Conservation (phyloP, 2,113 vertebrate genomes). For the Ictidomys tridecemlineatus region DNA sequence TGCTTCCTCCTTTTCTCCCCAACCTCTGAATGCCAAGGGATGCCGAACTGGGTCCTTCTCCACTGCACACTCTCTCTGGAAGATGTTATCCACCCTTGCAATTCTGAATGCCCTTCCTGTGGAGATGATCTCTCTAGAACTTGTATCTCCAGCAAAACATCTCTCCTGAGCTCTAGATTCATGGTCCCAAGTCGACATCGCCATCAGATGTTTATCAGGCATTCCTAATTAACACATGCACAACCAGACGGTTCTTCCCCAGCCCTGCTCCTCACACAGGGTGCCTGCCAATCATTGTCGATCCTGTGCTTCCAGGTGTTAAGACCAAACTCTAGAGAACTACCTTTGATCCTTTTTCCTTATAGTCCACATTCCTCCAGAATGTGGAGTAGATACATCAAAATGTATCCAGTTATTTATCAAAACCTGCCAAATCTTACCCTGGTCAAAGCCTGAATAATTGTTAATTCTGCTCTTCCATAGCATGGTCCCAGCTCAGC, state of each 20-base stretch:
- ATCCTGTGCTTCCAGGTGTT: not conserved
- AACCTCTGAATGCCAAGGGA: not conserved
- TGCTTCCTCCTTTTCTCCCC: not conserved
- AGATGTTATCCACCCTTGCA: not conserved
- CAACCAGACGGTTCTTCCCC: not conserved
- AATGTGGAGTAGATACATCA: not conserved
- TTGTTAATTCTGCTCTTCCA: not conserved
- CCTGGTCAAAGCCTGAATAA: not conserved
- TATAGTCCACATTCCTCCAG: not conserved
- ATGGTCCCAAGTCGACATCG: not conserved
- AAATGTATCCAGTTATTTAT: not conserved
- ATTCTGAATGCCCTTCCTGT: not conserved
- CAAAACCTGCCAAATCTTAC: not conserved
- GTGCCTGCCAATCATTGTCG: not conserved
- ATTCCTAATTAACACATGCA: not conserved
- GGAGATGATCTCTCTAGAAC: not conserved
- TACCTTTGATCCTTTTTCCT: not conserved
- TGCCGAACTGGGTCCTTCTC: not conserved
- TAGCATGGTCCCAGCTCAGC: not conserved
- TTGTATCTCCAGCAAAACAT: not conserved
- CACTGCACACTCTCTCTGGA: not conserved
- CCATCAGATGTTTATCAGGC: not conserved
- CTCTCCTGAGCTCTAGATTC: not conserved
- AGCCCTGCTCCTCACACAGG: not conserved
- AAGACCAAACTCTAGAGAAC: not conserved